These are phyloP conservation scores for Callimorpha dominula DNA, from an alignment of 2,888 invertebrate species.

Conservation along the genomic window DNA sequence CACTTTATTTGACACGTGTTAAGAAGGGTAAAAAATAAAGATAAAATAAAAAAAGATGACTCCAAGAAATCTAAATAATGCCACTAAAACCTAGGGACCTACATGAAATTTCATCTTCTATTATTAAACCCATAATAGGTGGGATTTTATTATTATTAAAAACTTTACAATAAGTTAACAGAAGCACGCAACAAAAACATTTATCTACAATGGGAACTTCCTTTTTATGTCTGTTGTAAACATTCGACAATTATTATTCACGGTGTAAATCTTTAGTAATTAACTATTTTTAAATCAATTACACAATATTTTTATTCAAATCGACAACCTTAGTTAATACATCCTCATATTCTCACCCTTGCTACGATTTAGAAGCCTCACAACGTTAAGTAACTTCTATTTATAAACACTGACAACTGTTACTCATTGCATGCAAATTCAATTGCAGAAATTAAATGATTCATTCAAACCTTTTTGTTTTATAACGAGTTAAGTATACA, in stretches of 20 bases:
- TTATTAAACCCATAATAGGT: not conserved
- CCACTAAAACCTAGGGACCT: too few species aligned
- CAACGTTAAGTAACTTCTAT: conserved; percentile 2
- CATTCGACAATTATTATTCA: not conserved
- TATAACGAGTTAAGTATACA: not conserved
- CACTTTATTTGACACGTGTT: too few species aligned
- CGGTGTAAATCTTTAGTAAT: not conserved
- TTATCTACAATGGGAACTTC: not conserved
- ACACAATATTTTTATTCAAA: not conserved
- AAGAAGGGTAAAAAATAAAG: not conserved
- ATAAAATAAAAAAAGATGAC: not conserved
- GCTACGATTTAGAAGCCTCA: conserved; percentile 1
- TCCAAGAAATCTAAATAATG: not conserved
- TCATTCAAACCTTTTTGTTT: conserved; percentile 6
- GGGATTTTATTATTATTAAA: not conserved
- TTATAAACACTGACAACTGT: conserved; percentile 2
- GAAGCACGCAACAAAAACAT: not conserved
- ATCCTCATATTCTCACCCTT: not conserved
- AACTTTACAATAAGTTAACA: not conserved
- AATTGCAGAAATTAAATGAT: not conserved
- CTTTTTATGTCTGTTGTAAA: not conserved
- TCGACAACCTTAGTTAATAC: not conserved
- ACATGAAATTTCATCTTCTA: not conserved
- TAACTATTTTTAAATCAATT: conserved; percentile 18
- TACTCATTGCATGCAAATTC: conserved; percentile 6